phyloP scores from a whole-genome alignment of 1,140 invertebrate genomes.

The Apis dorsata region DNA sequence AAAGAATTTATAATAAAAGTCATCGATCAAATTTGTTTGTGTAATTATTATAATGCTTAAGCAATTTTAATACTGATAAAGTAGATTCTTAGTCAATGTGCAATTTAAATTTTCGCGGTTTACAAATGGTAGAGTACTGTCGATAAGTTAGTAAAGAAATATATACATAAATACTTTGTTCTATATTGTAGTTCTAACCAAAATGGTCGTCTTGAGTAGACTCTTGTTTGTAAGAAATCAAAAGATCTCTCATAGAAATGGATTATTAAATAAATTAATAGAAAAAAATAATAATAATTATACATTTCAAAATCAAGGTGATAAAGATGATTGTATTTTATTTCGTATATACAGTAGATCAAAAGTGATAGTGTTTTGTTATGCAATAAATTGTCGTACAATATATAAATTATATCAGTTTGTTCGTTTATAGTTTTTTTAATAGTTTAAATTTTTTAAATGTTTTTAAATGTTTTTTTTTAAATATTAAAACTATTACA shows the following conservation, averaged over 20 bases:
- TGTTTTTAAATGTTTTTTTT: no score
- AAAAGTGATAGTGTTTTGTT: slow-evolving; percentile 53
- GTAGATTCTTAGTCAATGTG: neutral
- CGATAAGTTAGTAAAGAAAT: neutral
- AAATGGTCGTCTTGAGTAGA: slow-evolving; percentile 69
- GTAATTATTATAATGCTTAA: neutral
- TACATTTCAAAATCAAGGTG: neutral
- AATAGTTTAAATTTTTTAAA: neutral
- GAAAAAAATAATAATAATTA: slow-evolving; percentile 58
- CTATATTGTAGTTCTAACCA: slow-evolving; percentile 19
- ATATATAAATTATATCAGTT: neutral
- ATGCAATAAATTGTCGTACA: slow-evolving; percentile 46
- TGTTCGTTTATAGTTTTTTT: neutral
- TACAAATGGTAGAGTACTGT: neutral
- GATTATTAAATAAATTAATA: slow-evolving; percentile 43
- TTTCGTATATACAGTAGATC: neutral
- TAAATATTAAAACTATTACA: no score
- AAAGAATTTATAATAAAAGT: neutral
- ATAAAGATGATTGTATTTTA: neutral
- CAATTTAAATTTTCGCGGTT: slow-evolving; percentile 1
- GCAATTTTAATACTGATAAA: neutral
- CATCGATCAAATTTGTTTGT: no score
- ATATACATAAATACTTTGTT: neutral
- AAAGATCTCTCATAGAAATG: slow-evolving; percentile 52
- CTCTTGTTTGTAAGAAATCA: slow-evolving; percentile 53